Conservation (phyloP, 2,888 invertebrate species). For the Eurytoma adleriae region DNA sequence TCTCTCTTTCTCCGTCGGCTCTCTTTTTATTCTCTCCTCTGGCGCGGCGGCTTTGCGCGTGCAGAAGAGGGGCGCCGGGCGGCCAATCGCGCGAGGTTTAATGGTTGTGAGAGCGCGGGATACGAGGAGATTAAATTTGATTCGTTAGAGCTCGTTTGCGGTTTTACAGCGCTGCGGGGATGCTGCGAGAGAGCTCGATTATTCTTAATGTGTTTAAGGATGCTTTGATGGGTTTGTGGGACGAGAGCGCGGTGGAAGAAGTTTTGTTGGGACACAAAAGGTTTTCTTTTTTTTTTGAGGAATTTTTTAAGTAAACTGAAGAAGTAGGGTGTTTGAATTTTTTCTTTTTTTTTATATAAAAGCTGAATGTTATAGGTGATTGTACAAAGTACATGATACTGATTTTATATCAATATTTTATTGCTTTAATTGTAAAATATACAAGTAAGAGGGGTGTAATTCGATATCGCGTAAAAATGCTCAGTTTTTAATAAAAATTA, state of each 20-base stretch:
- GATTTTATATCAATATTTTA: too few species aligned
- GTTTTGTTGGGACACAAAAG: neutral
- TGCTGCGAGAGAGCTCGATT: neutral
- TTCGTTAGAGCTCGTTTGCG: slow-evolving; percentile 50
- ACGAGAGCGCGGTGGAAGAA: neutral
- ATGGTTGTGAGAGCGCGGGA: slow-evolving; percentile 41
- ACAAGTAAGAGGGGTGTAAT: too few species aligned
- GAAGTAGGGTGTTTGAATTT: too few species aligned
- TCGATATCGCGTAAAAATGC: too few species aligned
- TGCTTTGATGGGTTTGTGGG: slow-evolving; percentile 25
- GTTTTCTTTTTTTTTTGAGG: too few species aligned
- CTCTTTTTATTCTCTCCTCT: neutral
- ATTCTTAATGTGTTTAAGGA: slow-evolving; percentile 44
- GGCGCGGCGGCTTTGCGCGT: neutral
- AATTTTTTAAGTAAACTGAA: too few species aligned
- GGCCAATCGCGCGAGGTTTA: slow-evolving; percentile 40
- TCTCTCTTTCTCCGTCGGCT: slow-evolving; percentile 52
- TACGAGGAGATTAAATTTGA: slow-evolving; percentile 49
- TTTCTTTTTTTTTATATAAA: too few species aligned
- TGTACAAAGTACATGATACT: too few species aligned
- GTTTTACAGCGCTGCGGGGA: slow-evolving; percentile 13
- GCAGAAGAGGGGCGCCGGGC: neutral
- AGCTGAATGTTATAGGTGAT: too few species aligned
- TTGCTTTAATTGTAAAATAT: too few species aligned
- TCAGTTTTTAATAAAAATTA: too few species aligned